Conservation (phyloP, 2,797 vertebrate species). For the Microctenopoma lineatum region DNA sequence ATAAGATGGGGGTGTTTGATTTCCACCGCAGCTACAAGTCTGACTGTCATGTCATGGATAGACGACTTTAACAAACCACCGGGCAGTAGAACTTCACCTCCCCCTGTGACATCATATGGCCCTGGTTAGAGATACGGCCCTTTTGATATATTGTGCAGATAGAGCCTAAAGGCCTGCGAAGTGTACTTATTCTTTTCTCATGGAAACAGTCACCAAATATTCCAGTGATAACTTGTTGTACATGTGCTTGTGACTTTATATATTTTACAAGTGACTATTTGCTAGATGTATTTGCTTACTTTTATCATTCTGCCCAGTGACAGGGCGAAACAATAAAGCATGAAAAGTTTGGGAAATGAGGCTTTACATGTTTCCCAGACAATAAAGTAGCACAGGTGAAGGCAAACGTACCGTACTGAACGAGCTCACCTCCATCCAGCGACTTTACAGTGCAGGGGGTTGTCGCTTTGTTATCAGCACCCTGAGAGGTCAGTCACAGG, state of each 20-base stretch:
- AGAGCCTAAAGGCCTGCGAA: conserved; percentile 16
- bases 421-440: not conserved
- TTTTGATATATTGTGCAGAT: conserved; percentile 5
- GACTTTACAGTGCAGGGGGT: conserved; percentile 13
- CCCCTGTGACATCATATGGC: conserved; percentile 69
- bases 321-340: no score
- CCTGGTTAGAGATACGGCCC: conserved; percentile 66
- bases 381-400: not conserved
- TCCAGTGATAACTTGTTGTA: not conserved
- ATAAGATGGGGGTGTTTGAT: conserved; percentile 78
- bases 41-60: conserved; percentile 65
- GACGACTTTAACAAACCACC: conserved; percentile 71
- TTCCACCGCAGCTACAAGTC: conserved; percentile 68
- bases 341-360: no score
- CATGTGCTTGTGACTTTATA: not conserved
- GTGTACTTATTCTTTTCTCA: conserved; percentile 4
- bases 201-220: not conserved
- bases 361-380: not conserved
- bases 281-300: no score
- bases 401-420: not conserved
- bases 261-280: no score
- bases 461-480: conserved; percentile 35
- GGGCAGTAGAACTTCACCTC: conserved; percentile 34
- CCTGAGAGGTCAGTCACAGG: conserved; percentile 8
- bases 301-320: no score